phyloP scores from a whole-genome alignment of 1,140 invertebrate species.

The Tetramorium parvispinum region DNA sequence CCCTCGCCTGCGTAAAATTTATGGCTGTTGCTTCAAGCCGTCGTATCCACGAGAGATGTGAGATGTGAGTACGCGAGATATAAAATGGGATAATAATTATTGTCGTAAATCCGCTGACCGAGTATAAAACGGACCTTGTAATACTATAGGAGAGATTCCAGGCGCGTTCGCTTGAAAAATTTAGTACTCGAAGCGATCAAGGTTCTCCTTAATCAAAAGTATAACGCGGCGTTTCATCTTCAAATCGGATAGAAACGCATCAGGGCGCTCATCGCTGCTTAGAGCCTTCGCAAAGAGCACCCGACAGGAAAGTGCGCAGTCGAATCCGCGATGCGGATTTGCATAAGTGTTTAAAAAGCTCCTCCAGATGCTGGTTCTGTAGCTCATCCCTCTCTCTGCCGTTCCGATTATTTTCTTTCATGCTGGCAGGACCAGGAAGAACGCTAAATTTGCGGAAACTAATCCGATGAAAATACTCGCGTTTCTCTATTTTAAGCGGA shows the following conservation, averaged over 20 bases:
- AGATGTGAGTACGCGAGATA: neutral
- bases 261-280: neutral
- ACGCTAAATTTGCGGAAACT: neutral
- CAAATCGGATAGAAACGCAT: slow-evolving; percentile 9
- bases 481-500: neutral
- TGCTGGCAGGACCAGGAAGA: neutral
- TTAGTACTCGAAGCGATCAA: neutral
- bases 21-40: neutral
- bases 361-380: neutral
- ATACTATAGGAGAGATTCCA: neutral
- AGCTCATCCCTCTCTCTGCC: neutral
- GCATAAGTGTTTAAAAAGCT: slow-evolving; percentile 46
- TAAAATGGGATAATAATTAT: slow-evolving; percentile 18
- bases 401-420: neutral
- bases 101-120: slow-evolving; percentile 6
- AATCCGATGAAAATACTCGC: neutral
- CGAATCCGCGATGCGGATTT: slow-evolving; percentile 28
- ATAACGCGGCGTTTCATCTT: slow-evolving; percentile 8
- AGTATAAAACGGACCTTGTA: neutral
- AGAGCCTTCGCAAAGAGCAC: neutral
- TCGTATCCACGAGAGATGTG: neutral
- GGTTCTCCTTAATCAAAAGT: slow-evolving; percentile 34
- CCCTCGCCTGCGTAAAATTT: neutral
- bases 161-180: slow-evolving; percentile 17
- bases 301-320: neutral